phyloP scores from a whole-genome alignment of 1,140 invertebrate genomes.

The Archegozetes longisetosus region DNA sequence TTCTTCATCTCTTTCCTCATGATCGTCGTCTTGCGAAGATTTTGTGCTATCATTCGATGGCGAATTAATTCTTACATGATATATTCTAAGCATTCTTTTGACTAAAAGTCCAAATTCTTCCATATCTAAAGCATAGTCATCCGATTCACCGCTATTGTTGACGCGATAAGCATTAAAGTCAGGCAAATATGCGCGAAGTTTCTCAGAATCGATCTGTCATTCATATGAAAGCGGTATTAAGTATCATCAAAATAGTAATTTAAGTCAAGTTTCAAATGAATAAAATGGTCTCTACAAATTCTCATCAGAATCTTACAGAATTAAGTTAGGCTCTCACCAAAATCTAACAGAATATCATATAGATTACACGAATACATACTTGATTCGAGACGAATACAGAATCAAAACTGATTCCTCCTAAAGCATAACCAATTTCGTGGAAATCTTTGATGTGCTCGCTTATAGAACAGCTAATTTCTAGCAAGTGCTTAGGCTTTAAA shows the following conservation, averaged over 20 bases:
- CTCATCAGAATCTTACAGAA: too few species aligned
- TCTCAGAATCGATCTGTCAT: conserved; percentile 14
- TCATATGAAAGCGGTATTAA: too few species aligned
- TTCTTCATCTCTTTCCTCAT: too few species aligned
- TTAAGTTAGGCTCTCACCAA: too few species aligned
- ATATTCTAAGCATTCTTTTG: conserved; percentile 24
- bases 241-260: too few species aligned
- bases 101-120: conserved; percentile 25
- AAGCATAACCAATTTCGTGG: conserved; percentile 20
- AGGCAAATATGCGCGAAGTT: conserved; percentile 22
- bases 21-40: background rate
- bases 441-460: conserved; percentile 21
- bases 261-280: too few species aligned
- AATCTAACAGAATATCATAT: background rate
- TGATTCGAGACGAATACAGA: conserved; percentile 22
- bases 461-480: conserved; percentile 21
- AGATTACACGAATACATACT: background rate
- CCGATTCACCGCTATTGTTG: conserved; percentile 12
- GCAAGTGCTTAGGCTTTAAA: conserved; percentile 18
- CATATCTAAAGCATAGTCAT: conserved; percentile 24
- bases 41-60: background rate
- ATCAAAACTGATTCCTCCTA: conserved; percentile 23
- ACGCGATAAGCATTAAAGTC: conserved; percentile 22
- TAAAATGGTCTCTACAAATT: too few species aligned
- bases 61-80: conserved; percentile 17